A percentile compares a stretch with the other conserved stretches of the same genome.
These are phyloP conservation scores for Nesidiocoris tenuis DNA, from an alignment of 2,888 invertebrate genomes.

Conservation along the genomic window DNA sequence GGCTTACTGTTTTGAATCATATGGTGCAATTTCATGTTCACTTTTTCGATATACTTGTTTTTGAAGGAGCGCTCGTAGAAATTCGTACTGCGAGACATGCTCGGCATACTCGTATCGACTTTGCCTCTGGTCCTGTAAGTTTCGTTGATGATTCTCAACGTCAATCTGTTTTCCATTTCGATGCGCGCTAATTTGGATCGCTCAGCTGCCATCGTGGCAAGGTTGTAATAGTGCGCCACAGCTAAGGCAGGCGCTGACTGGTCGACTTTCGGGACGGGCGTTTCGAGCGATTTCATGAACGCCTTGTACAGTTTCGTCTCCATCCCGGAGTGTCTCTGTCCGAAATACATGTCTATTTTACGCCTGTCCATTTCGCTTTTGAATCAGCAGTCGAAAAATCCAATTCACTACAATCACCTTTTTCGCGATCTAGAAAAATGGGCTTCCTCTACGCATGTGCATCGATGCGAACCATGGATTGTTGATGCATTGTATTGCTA, in stretches of 20 bases:
- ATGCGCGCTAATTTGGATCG: background rate
- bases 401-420: too few species aligned
- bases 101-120: constrained; percentile 15
- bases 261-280: constrained; percentile 26
- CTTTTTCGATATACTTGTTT: constrained; percentile 16
- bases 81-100: constrained; percentile 7
- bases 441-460: too few species aligned
- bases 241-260: constrained; percentile 27
- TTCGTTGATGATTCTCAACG: constrained; percentile 29
- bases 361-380: constrained; percentile 13
- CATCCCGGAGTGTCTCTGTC: constrained; percentile 2
- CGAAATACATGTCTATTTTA: constrained; percentile 41
- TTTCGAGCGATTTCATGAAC: constrained; percentile 6
- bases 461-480: too few species aligned
- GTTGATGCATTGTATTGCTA: too few species aligned
- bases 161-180: constrained; percentile 25
- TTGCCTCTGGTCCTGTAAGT: constrained; percentile 35
- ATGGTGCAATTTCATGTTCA: constrained; percentile 25
- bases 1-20: background rate
- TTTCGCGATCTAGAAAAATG: too few species aligned
- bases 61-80: constrained; percentile 19
- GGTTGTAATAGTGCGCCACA: constrained; percentile 27
- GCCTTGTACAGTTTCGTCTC: constrained; percentile 11
- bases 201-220: constrained; percentile 4
- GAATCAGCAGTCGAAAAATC: too few species aligned